Evolutionary conservation across 2,888 invertebrate species (phyloP), one percentile per base, ranked within the genome.

Genomic region (Oeneis ivallda): DNA sequence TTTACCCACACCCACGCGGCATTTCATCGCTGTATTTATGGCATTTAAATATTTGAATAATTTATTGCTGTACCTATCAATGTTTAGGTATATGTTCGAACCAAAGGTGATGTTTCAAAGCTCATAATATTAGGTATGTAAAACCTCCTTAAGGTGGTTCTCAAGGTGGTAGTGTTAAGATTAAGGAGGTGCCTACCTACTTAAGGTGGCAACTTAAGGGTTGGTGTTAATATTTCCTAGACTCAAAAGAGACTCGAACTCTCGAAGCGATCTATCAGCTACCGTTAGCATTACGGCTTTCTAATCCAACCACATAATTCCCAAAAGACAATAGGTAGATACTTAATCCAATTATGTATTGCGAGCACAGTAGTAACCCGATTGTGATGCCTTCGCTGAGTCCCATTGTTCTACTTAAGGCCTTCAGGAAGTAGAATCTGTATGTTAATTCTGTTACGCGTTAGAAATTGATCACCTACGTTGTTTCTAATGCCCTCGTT

Each of bases 371-470:
- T 82, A 77, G 79, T 83, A 79, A 81, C 79, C 83, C 85, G 75
- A 86, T 87, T 88, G 79, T 80, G 72, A 85, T 86, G 81, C 85
- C 71, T 78, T 76, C 72, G 76, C 83, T 81, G 79, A 81, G 75
- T 78, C 77, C 83, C 70, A 87, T 89, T 89, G 89, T 88, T 84
- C 85, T 77, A 70, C 69, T 75, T 82, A 85, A 78, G 85, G 87
- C 59, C 70, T 78, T 81, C 77, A 81, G 81, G 85, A 86, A 82
- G 79, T 76, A 62, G 69, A 75, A 71, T 80, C 75, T 71, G 78
- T 79, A 86, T 85, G 81, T 83, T 75, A 80, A 84, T 75, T 63
- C 15, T 60, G 58, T 11, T 53, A 67, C 64, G 71, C 60, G 50
- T 70, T 72, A 65, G 67, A 73, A 75, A 74, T 70, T 19, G 52